A percentile compares a stretch with the other conserved stretches of the same genome.
phyloP scores from a whole-genome alignment of 2,797 vertebrate genomes.

The Hozukius guyotensis region DNA sequence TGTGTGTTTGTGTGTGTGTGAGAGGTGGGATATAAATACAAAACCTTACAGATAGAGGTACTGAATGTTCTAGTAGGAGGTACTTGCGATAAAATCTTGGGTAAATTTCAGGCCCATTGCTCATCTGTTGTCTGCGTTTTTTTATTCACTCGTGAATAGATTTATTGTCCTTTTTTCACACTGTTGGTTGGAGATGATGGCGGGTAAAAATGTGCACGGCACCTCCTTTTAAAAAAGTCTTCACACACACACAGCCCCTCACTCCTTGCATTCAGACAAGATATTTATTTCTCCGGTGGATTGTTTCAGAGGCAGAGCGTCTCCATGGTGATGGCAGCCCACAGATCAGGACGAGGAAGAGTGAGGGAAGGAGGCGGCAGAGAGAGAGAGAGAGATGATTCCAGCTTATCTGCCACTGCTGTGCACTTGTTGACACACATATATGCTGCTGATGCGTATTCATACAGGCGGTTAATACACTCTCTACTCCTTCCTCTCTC shows the following conservation, averaged over 20 bases:
- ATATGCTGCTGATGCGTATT: conserved; percentile 56
- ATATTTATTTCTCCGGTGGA: conserved; percentile 78
- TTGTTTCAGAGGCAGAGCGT: conserved; percentile 86
- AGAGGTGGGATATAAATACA: conserved; percentile 63
- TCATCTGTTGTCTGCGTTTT: conserved; percentile 55
- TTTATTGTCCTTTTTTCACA: conserved; percentile 60
- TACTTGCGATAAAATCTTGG: conserved; percentile 64
- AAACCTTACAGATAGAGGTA: conserved; percentile 45
- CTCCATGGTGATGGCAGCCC: conserved; percentile 96
- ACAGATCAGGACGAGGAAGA: conserved; percentile 68
- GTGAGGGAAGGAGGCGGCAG: conserved; percentile 54
- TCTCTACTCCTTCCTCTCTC: conserved; percentile 12
- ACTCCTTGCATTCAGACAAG: conserved; percentile 66
- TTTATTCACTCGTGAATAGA: conserved; percentile 47
- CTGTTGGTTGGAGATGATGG: conserved; percentile 35
- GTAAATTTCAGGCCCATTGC: conserved; percentile 52
- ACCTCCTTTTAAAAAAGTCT: conserved; percentile 25
- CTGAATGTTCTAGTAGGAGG: conserved; percentile 66
- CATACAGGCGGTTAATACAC: conserved; percentile 48
- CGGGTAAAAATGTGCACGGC: conserved; percentile 34
- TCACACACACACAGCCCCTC: neutral
- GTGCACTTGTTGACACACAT: conserved; percentile 78
- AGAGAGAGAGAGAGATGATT: conserved; percentile 59
- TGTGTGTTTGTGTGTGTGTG: conserved; percentile 14
- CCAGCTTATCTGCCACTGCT: conserved; percentile 77